phyloP scores from a whole-genome alignment of 23 tunicate species.

The Ciona savignyi region DNA sequence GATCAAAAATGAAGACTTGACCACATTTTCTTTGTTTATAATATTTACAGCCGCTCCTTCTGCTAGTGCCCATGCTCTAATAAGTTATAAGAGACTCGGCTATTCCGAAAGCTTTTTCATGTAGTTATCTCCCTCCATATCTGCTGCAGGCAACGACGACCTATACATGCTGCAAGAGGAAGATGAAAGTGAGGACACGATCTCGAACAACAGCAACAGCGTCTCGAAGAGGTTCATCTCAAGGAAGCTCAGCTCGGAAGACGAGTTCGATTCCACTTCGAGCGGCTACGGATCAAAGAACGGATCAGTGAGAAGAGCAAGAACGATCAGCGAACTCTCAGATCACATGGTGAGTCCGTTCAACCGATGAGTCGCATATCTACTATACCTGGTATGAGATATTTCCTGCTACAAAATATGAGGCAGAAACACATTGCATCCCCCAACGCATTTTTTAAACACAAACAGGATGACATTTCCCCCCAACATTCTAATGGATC shows the following conservation, averaged over 20 bases:
- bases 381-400: too few relatives aligned
- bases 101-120: too few relatives aligned
- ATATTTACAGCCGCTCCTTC: too few relatives aligned
- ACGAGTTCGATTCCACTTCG: slow-evolving; percentile 34
- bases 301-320: slow-evolving; percentile 52
- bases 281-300: slow-evolving; percentile 68
- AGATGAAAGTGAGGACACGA: slow-evolving; percentile 30
- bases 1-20: too few relatives aligned
- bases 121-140: too few relatives aligned
- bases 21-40: too few relatives aligned
- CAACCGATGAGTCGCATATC: too few relatives aligned
- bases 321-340: slow-evolving; percentile 84
- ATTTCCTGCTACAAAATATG: too few relatives aligned
- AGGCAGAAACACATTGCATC: too few relatives aligned
- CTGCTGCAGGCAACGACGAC: slow-evolving; percentile 71
- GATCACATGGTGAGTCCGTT: slow-evolving; percentile 63
- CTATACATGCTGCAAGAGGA: slow-evolving; percentile 74
- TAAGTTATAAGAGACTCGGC: too few relatives aligned
- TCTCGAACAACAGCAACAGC: slow-evolving; percentile 6
- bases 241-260: slow-evolving; percentile 34
- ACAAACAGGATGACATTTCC: not conserved
- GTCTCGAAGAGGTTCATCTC: slow-evolving; percentile 16
- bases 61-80: too few relatives aligned
- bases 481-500: not conserved
- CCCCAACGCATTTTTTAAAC: too few relatives aligned